A percentile compares a stretch with the other conserved stretches of the same genome.
These are phyloP conservation scores for Gallinago paraguaiae DNA, from an alignment of 2,113 vertebrate species.

Conservation along the genomic window DNA sequence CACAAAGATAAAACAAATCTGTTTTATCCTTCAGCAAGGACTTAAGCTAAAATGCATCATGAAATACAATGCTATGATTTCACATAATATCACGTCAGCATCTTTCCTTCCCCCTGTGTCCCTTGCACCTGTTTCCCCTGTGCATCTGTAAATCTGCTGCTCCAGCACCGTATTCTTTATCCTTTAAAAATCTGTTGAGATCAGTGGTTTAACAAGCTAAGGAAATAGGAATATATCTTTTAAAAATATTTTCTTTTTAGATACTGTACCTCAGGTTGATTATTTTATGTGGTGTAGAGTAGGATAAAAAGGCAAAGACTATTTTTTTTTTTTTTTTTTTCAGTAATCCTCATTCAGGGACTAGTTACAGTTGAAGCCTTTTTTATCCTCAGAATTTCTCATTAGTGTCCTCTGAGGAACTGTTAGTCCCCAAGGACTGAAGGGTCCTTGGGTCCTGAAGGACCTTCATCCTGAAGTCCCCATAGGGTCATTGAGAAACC, in stretches of 20 bases:
- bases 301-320: background rate
- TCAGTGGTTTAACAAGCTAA: background rate
- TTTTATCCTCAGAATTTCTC: background rate
- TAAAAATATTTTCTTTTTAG: background rate
- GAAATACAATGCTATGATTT: background rate
- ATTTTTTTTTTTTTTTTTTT: background rate
- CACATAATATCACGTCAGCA: background rate
- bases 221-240: background rate
- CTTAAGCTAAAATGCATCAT: background rate
- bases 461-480: background rate
- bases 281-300: background rate
- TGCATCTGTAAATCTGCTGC: slow-evolving; percentile 28
- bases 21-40: background rate
- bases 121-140: slow-evolving; percentile 40
- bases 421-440: background rate
- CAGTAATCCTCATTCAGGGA: background rate
- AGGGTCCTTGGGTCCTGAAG: background rate
- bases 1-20: background rate
- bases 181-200: slow-evolving; percentile 17
- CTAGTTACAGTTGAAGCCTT: background rate
- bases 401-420: background rate
- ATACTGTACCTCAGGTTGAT: background rate
- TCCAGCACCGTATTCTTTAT: background rate
- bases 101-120: background rate
- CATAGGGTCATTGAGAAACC: background rate